Conservation (phyloP, 2,797 vertebrate species). For the Bradypodion ventrale region DNA sequence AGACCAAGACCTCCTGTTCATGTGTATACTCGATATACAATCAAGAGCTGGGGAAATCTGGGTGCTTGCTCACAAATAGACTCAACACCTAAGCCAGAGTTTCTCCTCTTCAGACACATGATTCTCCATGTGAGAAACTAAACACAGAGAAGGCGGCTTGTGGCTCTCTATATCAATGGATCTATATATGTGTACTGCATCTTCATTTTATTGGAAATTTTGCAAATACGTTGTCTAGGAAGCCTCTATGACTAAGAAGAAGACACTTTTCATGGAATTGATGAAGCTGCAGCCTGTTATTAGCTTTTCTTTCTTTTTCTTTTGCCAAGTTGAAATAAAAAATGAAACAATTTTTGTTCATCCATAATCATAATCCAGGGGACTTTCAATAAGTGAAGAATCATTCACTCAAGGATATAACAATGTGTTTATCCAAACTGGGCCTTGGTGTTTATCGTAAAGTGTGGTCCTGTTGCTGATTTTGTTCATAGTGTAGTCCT, state of each 20-base stretch:
- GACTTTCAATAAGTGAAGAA: constrained; percentile 1
- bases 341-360: neutral
- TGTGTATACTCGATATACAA: too few relatives aligned
- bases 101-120: too few relatives aligned
- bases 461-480: neutral
- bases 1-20: too few relatives aligned
- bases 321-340: neutral
- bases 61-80: too few relatives aligned
- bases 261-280: constrained; percentile 15
- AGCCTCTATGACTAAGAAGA: constrained; percentile 9
- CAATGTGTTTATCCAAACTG: fast-evolving
- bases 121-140: too few relatives aligned
- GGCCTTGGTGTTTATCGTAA: neutral
- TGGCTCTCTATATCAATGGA: too few relatives aligned
- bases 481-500: neutral
- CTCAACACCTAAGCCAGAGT: too few relatives aligned
- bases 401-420: neutral
- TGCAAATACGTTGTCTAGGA: constrained; percentile 16
- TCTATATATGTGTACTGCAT: neutral
- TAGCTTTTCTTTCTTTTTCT: too few relatives aligned
- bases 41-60: too few relatives aligned
- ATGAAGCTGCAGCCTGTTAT: constrained; percentile 10
- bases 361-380: neutral
- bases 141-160: too few relatives aligned
- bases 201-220: neutral